Evolutionary conservation across 1,140 invertebrate species (phyloP).

Genomic region (Bombus polaris): DNA sequence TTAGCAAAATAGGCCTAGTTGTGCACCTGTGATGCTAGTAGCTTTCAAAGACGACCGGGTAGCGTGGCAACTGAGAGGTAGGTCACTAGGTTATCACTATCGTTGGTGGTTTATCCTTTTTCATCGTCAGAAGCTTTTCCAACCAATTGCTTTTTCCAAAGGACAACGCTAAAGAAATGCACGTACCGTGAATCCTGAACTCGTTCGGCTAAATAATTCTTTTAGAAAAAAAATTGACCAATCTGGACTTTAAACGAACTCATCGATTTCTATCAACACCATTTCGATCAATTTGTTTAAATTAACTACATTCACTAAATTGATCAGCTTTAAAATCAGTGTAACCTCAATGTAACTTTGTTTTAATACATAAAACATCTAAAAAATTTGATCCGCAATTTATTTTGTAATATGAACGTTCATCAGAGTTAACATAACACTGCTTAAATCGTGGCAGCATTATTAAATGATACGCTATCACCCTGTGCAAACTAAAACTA

Average conservation of each 20-base stretch:
- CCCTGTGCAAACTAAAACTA: too few species aligned
- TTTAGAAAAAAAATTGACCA: background rate
- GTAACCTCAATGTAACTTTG: too few species aligned
- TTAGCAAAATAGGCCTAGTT: conserved; percentile 37
- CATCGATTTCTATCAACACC: too few species aligned
- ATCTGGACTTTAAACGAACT: background rate
- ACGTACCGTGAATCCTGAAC: conserved; percentile 1
- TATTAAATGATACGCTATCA: too few species aligned
- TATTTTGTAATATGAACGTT: too few species aligned
- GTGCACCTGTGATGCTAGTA: conserved; percentile 11
- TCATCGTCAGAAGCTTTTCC: conserved; percentile 67
- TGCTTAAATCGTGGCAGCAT: too few species aligned
- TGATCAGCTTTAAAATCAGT: too few species aligned
- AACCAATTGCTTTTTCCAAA: conserved; percentile 71
- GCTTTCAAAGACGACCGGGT: conserved; percentile 29
- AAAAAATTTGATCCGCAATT: too few species aligned
- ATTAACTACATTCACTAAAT: too few species aligned
- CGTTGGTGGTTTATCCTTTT: conserved; percentile 59
- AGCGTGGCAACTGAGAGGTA: conserved; percentile 60
- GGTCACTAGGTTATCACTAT: conserved; percentile 77
- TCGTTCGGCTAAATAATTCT: conserved; percentile 48
- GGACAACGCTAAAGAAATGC: conserved; percentile 54
- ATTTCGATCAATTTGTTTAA: too few species aligned
- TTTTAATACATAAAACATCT: too few species aligned
- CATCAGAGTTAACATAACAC: too few species aligned